These are phyloP conservation scores for Petrophora chlorosata DNA, from an alignment of 2,888 invertebrate species.

Conservation along the genomic window DNA sequence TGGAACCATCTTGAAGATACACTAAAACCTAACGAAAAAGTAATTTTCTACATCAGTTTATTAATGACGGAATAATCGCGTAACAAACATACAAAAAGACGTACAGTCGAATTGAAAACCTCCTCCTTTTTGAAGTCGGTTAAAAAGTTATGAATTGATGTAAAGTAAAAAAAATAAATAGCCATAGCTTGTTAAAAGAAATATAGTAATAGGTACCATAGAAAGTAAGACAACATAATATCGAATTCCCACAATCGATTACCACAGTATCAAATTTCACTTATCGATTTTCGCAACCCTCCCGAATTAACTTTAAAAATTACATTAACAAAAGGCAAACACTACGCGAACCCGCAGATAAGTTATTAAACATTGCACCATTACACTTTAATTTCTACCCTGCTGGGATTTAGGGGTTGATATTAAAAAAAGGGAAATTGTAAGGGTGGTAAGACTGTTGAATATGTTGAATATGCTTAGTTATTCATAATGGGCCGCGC, in stretches of 20 bases:
- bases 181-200: no score
- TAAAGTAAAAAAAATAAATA: no score
- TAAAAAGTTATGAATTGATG: no score
- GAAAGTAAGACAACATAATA: conserved; percentile 6
- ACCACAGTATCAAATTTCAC: conserved; percentile 39
- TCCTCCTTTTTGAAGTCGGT: no score
- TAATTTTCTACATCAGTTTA: no score
- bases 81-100: no score
- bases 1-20: no score
- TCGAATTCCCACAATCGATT: conserved; percentile 29
- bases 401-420: conserved; percentile 73
- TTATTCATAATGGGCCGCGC: conserved; percentile 66
- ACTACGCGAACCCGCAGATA: conserved; percentile 75
- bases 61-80: no score
- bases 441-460: conserved; percentile 63
- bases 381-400: conserved; percentile 80
- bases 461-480: conserved; percentile 67
- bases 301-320: conserved; percentile 70
- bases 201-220: no score
- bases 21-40: no score
- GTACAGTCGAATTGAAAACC: no score
- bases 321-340: conserved; percentile 76
- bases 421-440: conserved; percentile 68
- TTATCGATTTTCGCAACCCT: conserved; percentile 47
- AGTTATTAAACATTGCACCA: conserved; percentile 81